Evolutionary conservation across 2,888 invertebrate species (phyloP), one percentile per base, ranked within the genome.

Genomic region (Aspidiotus rigidus): DNA sequence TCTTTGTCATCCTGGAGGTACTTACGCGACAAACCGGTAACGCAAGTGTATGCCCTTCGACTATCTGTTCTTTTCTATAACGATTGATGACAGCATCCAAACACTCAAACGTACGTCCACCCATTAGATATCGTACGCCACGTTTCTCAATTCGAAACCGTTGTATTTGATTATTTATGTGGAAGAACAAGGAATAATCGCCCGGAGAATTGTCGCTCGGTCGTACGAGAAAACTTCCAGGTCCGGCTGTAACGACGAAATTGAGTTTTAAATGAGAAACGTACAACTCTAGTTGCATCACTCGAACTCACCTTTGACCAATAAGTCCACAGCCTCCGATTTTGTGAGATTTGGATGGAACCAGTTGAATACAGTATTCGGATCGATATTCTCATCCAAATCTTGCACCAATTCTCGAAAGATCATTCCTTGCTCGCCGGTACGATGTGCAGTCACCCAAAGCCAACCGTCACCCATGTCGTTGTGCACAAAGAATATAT

Each of bases 401-500:
- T 95, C 93, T 78, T 96, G 94, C 7, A 97, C 94, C 71, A 97
- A 83, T 78, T 96, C 96, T 72, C 90, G 84, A 79, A 96, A 96
- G 75, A 97, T 94, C 85, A 97, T 90, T 74, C 97, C 97, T 81
- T 93, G 93, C 78, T 96, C 94, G 1, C 93, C 93, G 53, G 94
- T 95, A 75, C 91, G 84, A 80, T 94, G 93, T 41, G 93, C 93
- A 2, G 94, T 94, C 55, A 95, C 95, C 97, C 97, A 97, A 53
- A 97, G 81, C 97, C 97, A 97, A 70, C 95, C 95, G 76, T 95
- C 95, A 15, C 94, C 95, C 89, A 97, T 90, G 77, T 96, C 95
- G 77, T 96, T 95, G 80, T 95, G 94, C 44, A 96, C 89, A 77
- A 95, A 93, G 80, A 96, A 96, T 74, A 95, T 93, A 77, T 96